Evolutionary conservation across 2,888 invertebrate genomes (phyloP).

Genomic region (Melanotus villosus): DNA sequence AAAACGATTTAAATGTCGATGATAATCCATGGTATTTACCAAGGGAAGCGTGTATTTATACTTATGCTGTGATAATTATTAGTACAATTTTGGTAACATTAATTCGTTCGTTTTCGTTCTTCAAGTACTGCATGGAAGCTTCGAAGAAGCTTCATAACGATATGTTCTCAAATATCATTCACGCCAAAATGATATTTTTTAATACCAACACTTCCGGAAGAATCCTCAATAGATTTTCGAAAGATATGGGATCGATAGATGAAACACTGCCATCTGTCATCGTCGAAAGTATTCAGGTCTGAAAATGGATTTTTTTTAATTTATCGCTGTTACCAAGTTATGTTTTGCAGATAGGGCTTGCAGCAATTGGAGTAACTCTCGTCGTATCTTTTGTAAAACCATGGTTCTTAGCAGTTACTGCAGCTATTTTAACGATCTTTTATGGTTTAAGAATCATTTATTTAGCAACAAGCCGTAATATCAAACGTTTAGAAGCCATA

Average conservation of each 20-base stretch:
- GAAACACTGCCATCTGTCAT: slow-evolving; percentile 69
- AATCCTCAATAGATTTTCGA: slow-evolving; percentile 80
- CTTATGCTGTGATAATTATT: slow-evolving; percentile 61
- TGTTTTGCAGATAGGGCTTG: slow-evolving; percentile 45
- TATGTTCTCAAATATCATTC: slow-evolving; percentile 72
- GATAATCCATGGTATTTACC: neutral
- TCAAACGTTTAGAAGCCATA: slow-evolving; percentile 80
- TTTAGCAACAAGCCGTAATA: slow-evolving; percentile 80
- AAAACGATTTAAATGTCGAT: neutral
- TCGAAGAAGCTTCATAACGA: slow-evolving; percentile 72
- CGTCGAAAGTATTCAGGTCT: slow-evolving; percentile 30
- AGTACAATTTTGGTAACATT: slow-evolving; percentile 66
- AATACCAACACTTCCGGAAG: slow-evolving; percentile 77
- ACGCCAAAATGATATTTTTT: slow-evolving; percentile 79
- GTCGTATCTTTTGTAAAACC: slow-evolving; percentile 73
- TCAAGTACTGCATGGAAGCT: slow-evolving; percentile 69
- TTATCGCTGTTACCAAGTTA: too few relatives aligned
- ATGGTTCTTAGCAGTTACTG: slow-evolving; percentile 78
- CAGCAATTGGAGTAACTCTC: slow-evolving; percentile 43
- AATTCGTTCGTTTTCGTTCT: slow-evolving; percentile 70
- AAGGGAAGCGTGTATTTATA: slow-evolving; percentile 63
- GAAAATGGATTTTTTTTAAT: too few relatives aligned
- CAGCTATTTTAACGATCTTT: slow-evolving; percentile 76
- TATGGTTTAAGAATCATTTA: slow-evolving; percentile 78
- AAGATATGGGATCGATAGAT: slow-evolving; percentile 77